Conservation (phyloP, 2,797 vertebrate genomes). For the Poeciliopsis infans region DNA sequence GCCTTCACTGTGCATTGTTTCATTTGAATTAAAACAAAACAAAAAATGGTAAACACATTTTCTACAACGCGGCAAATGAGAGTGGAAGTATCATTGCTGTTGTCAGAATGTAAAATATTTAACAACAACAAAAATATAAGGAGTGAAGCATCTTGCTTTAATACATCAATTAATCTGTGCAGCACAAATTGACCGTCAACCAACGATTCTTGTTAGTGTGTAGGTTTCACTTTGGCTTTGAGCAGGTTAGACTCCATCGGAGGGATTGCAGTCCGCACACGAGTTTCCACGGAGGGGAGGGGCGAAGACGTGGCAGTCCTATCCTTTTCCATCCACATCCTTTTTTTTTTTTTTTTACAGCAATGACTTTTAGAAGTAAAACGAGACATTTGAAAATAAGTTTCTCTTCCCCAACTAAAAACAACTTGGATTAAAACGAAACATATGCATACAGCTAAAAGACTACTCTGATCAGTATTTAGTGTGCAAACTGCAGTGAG, state of each 20-base stretch:
- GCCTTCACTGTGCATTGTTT: background rate
- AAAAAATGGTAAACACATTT: background rate
- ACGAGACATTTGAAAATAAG: background rate
- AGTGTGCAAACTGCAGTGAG: background rate
- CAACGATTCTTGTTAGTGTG: background rate
- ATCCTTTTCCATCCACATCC: slow-evolving; percentile 59
- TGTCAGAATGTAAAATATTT: background rate
- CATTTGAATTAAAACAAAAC: background rate
- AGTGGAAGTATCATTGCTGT: background rate
- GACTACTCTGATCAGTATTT: background rate
- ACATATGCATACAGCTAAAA: background rate
- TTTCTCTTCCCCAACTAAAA: background rate
- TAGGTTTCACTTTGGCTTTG: slow-evolving; percentile 20
- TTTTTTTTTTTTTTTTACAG: background rate
- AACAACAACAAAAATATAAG: background rate
- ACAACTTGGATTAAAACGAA: background rate
- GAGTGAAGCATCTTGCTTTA: background rate
- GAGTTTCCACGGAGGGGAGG: slow-evolving; percentile 66
- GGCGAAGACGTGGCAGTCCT: slow-evolving; percentile 84
- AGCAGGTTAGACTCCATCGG: slow-evolving; percentile 52
- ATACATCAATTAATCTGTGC: background rate
- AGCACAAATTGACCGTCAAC: background rate
- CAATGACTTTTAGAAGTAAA: background rate
- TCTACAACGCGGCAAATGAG: background rate
- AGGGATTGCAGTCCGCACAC: slow-evolving; percentile 5